Base-by-base conservation (phyloP, 2,113 vertebrate genomes). In the Zosterops japonicus region DNA sequence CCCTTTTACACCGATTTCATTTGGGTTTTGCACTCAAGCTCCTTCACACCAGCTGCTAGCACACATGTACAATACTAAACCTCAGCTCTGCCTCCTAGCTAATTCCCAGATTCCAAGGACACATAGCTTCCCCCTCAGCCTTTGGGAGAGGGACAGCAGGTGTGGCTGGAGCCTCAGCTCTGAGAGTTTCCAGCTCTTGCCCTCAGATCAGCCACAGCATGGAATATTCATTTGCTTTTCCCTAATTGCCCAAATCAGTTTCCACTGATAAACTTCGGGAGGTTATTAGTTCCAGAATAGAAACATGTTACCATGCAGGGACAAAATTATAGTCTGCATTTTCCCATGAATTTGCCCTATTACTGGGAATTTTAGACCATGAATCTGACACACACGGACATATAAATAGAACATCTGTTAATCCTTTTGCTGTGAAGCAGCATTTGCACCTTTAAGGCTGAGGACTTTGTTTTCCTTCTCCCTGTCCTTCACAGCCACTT, bases 31-130 rank as follows among this genome's bases (percentile, higher is more conserved):
- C 14, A 19, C 57, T 46, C 69, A 23, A 10, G 42, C 47, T 33
- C 29, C 61, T 50, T 39, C 61, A 31, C 1, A 14, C 19, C 3
- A 3, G 8, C 47, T 46, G 71, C 29, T 27, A 19, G 5, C 11
- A 24, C 41, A 24, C 36, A 2, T 6, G 15, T 9, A 2, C 0
- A 0, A 2, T 4, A 2, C 14, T 0, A 7, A 50, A 4, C 25
- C 44, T 31, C 31, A 35, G 46, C 63, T 83, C 67, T 42, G 57
- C 50, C 52, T 29, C 2, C 65, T 25, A 9, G 18, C 41, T 6
- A 2, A 27, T 7, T 29, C 46, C 77, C 31, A 2, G 0, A 18
- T 10, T 16, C 35, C 16, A 25, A 7, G 41, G 55, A 69, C 19
- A 17, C 27, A 1, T 22, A 11, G 39, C 41, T 71, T 44, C 41